Evolutionary conservation across 2,888 invertebrate species (phyloP).

Genomic region (Hoplodrina ambigua): DNA sequence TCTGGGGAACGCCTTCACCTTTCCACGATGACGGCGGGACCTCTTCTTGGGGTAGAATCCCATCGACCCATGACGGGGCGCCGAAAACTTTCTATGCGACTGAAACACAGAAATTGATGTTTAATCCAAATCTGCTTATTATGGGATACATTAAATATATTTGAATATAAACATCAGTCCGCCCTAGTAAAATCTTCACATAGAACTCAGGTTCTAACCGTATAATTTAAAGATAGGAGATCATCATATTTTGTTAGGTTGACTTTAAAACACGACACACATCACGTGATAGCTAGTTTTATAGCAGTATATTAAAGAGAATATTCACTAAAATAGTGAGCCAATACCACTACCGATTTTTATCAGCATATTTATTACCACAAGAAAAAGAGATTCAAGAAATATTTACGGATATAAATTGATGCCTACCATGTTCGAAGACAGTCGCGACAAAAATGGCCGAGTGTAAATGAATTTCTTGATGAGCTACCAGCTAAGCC

Average conservation of each 20-base stretch:
- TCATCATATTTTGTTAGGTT: conserved; percentile 91
- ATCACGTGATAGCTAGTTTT: too few relatives aligned
- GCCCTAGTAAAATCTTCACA: conserved; percentile 94
- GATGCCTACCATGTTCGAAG: conserved; percentile 80
- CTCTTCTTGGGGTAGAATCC: conserved; percentile 99
- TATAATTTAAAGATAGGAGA: conserved; percentile 91
- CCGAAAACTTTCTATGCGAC: conserved; percentile 99
- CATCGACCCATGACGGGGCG: conserved; percentile 99
- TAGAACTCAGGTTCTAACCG: conserved; percentile 92
- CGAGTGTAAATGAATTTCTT: conserved; percentile 62
- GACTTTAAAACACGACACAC: not conserved
- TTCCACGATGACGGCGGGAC: conserved; percentile 98
- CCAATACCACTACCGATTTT: not conserved
- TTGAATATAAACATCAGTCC: conserved; percentile 90
- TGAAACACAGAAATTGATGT: conserved; percentile 83
- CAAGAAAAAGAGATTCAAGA: not conserved
- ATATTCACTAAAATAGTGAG: conserved; percentile 16
- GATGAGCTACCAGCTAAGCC: not conserved
- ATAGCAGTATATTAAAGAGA: not conserved
- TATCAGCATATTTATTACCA: not conserved
- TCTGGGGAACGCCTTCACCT: conserved; percentile 99
- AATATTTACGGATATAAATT: conserved; percentile 38
- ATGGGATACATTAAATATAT: fast-evolving
- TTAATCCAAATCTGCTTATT: not conserved
- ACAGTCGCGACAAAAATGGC: conserved; percentile 88